Conservation (phyloP, 2,888 invertebrate genomes). For the Trileptium ribeirensis region DNA sequence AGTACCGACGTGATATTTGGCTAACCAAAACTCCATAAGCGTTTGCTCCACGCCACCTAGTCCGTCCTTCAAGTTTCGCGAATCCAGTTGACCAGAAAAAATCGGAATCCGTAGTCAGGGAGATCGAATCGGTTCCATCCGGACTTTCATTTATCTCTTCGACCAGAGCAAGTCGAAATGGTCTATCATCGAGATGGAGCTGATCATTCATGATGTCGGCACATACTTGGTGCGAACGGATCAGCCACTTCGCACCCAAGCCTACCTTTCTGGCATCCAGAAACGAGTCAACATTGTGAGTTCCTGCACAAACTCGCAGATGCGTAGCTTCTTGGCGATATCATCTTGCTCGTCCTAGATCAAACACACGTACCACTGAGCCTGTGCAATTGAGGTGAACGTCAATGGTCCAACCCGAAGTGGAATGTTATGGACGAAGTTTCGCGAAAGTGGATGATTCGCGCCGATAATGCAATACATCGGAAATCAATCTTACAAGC, state of each 20-base stretch:
- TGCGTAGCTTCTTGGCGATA: neutral
- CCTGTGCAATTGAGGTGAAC: neutral
- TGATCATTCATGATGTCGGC: neutral
- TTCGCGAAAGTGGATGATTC: too few relatives aligned
- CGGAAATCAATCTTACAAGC: too few relatives aligned
- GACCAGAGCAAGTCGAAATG: neutral
- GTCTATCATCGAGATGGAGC: neutral
- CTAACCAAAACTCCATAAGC: too few relatives aligned
- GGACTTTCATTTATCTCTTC: neutral
- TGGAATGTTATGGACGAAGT: too few relatives aligned
- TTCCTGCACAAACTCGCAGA: neutral
- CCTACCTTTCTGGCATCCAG: neutral
- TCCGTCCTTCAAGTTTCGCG: too few relatives aligned
- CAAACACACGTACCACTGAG: neutral
- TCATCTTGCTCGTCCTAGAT: neutral
- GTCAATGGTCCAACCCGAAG: too few relatives aligned
- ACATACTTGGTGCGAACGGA: neutral
- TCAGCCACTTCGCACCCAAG: neutral
- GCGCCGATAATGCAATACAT: too few relatives aligned
- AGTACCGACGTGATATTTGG: too few relatives aligned
- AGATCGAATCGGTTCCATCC: too few relatives aligned
- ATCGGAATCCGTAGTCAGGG: too few relatives aligned
- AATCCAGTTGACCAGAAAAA: too few relatives aligned
- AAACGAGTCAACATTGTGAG: neutral
- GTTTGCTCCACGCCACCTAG: too few relatives aligned